Conservation (phyloP, 2,797 vertebrate genomes). For the Catharus ustulatus region DNA sequence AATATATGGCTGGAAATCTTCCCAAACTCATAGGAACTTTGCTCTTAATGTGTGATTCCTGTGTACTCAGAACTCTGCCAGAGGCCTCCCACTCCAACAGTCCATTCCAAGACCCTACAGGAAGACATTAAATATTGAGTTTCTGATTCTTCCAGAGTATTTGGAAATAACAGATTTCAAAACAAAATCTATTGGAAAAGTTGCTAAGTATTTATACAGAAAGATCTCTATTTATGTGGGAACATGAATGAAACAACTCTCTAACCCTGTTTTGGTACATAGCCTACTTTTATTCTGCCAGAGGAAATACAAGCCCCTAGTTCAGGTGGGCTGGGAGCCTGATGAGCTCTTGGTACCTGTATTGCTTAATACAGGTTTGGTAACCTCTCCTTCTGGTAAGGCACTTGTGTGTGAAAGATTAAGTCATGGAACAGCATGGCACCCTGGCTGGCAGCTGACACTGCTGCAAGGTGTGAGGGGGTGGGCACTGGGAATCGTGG, state of each 20-base stretch:
- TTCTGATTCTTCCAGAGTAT: background rate
- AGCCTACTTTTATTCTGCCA: background rate
- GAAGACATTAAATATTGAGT: background rate
- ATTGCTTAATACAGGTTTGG: background rate
- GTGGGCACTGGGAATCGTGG: background rate
- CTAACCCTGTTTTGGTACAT: background rate
- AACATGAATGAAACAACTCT: background rate
- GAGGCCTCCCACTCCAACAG: background rate
- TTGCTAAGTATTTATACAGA: background rate
- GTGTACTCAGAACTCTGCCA: background rate
- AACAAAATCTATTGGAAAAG: background rate
- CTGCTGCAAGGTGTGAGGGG: background rate
- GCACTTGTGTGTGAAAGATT: background rate
- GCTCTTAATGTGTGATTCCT: background rate
- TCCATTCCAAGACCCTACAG: background rate
- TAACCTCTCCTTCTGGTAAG: background rate
- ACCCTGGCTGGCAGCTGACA: background rate
- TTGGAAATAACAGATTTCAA: background rate
- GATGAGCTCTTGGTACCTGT: background rate
- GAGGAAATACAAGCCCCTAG: background rate
- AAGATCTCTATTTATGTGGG: background rate
- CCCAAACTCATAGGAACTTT: slow-evolving; percentile 27
- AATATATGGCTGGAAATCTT: slow-evolving; percentile 5
- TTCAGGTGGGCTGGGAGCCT: background rate
- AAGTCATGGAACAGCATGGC: background rate